A percentile compares a stretch with the other conserved stretches of the same genome.
Conservation (phyloP, 2,113 vertebrate species). For the Neolamprologus falcicula region DNA sequence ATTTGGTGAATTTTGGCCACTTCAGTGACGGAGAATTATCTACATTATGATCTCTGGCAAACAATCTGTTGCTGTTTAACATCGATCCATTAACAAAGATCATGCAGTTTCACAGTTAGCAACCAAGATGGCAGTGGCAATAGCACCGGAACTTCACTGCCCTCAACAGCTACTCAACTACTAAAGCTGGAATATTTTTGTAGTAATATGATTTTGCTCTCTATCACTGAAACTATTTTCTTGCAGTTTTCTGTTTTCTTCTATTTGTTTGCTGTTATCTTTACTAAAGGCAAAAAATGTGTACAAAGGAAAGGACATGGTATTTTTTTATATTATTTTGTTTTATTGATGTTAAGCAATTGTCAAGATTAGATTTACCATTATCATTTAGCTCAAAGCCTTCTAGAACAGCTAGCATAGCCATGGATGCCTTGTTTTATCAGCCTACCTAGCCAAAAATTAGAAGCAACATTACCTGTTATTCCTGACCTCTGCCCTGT, state of each 20-base stretch:
- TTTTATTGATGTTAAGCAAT: background rate
- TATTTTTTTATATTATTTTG: background rate
- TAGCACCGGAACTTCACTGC: background rate
- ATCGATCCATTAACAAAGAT: background rate
- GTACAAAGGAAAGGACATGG: background rate
- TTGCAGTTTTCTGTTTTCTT: background rate
- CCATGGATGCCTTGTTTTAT: background rate
- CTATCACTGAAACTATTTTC: background rate
- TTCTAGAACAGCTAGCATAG: background rate
- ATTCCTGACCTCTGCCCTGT: background rate
- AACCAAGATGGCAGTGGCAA: background rate
- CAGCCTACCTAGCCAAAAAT: background rate
- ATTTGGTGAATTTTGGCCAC: background rate
- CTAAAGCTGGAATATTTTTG: background rate
- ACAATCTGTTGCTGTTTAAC: background rate
- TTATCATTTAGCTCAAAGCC: background rate
- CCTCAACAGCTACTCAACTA: background rate
- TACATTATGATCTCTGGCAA: background rate
- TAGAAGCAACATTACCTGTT: background rate
- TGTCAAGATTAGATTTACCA: background rate
- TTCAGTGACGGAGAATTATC: background rate
- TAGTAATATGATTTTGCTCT: background rate
- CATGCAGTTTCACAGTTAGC: background rate
- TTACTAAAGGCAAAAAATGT: background rate
- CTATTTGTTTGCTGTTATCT: background rate